Evolutionary conservation across 2,797 vertebrate species (phyloP).

Genomic region (Rhinogobio ventralis): DNA sequence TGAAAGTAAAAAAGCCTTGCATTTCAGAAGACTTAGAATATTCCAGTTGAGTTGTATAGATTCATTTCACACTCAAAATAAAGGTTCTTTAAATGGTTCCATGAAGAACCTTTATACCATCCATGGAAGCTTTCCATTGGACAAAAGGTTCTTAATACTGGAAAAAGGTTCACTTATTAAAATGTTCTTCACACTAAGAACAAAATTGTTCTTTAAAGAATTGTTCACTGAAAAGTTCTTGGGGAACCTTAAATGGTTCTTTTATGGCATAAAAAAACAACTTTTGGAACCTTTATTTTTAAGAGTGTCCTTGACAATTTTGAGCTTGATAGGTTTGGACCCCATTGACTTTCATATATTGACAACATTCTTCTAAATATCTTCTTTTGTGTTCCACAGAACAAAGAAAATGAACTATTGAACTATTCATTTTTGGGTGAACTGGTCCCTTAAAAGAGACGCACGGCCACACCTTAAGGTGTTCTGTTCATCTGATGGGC

Average conservation of each 20-base stretch:
- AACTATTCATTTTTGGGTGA: not conserved
- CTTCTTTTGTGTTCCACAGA: conserved; percentile 1
- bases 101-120: not conserved
- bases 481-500: not conserved
- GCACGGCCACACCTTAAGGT: conserved; percentile 5
- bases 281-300: not conserved
- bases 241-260: too few relatives aligned
- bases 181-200: not conserved
- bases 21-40: conserved; percentile 2
- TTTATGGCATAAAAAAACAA: not conserved
- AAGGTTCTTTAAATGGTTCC: not conserved
- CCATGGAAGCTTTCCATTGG: not conserved
- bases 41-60: not conserved
- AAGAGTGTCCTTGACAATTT: not conserved
- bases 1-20: not conserved
- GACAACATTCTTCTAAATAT: not conserved
- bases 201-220: not conserved
- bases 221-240: not conserved
- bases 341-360: not conserved
- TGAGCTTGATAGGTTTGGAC: not conserved
- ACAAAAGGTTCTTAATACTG: not conserved
- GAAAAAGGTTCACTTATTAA: not conserved
- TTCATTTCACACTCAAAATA: not conserved
- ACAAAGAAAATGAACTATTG: not conserved
- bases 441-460: conserved; percentile 23